Conservation (phyloP, 35 echinoderm and acorn worm genomes). For the Eucidaris tribuloides region DNA sequence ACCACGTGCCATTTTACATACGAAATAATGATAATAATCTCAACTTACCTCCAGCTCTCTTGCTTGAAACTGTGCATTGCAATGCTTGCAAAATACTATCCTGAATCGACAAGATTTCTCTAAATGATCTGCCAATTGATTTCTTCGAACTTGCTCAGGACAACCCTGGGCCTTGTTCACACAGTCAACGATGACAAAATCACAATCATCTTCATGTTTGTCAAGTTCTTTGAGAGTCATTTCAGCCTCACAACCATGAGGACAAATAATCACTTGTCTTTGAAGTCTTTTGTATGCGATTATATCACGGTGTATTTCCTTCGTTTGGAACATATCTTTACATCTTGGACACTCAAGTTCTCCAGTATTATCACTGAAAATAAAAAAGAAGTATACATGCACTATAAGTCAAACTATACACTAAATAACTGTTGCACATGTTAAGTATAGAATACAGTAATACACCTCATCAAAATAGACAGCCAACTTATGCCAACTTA, state of each 20-base stretch:
- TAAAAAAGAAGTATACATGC: background rate
- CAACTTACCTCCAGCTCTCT: conserved; percentile 32
- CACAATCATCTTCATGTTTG: conserved; percentile 43
- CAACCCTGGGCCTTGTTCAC: conserved; percentile 38
- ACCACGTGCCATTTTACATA: too few species aligned
- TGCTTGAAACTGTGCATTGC: background rate
- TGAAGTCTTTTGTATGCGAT: background rate
- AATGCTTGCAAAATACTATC: conserved; percentile 12
- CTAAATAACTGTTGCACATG: background rate
- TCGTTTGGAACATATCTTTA: background rate
- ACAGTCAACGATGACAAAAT: conserved; percentile 35
- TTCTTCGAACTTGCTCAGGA: background rate
- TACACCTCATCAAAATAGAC: too few species aligned
- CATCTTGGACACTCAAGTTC: background rate
- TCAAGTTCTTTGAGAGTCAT: conserved; percentile 28
- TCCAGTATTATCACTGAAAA: background rate
- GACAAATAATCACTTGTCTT: background rate
- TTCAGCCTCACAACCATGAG: conserved; percentile 6
- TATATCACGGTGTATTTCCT: background rate
- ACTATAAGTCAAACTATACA: background rate
- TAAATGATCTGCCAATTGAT: conserved; percentile 31
- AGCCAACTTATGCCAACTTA: too few species aligned
- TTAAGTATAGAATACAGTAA: too few species aligned
- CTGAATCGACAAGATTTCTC: conserved; percentile 18
- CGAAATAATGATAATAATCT: too few species aligned